These are phyloP conservation scores for Dipodomys stephensi DNA, from an alignment of 2,113 vertebrate genomes.

Conservation along the genomic window DNA sequence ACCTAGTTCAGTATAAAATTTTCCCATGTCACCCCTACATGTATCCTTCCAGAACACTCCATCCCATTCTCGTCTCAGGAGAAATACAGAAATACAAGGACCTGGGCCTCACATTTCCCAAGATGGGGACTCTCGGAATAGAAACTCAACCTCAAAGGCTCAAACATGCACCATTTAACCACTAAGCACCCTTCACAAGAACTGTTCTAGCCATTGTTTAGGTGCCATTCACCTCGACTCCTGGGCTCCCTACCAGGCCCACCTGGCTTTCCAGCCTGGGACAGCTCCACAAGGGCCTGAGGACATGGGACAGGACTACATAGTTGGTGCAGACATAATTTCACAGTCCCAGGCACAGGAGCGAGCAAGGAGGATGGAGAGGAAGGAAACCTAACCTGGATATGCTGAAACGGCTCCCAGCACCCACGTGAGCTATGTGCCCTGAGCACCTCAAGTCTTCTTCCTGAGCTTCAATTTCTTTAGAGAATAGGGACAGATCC, in stretches of 20 bases:
- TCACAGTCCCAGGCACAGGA: neutral
- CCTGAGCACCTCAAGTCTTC: neutral
- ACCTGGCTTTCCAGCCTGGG: neutral
- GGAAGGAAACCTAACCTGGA: neutral
- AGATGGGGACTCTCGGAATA: neutral
- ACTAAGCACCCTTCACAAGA: neutral
- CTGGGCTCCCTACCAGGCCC: neutral
- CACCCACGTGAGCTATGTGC: accelerated
- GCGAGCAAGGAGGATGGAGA: neutral
- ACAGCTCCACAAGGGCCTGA: neutral
- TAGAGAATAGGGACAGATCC: neutral
- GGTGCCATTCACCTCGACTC: neutral
- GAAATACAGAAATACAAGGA: neutral
- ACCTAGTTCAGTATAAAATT: neutral
- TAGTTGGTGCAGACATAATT: neutral
- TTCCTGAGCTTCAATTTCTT: neutral
- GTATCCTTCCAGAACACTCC: neutral
- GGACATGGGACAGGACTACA: neutral
- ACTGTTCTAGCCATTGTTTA: neutral
- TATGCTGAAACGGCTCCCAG: no score
- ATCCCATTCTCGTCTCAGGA: neutral
- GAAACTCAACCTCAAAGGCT: neutral
- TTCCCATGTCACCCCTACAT: neutral
- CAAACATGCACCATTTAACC: neutral
- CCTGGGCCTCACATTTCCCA: neutral